A percentile compares a stretch with the other conserved stretches of the same genome.
Conservation (phyloP, 2,888 invertebrate genomes). For the Pachymerium ferrugineum region DNA sequence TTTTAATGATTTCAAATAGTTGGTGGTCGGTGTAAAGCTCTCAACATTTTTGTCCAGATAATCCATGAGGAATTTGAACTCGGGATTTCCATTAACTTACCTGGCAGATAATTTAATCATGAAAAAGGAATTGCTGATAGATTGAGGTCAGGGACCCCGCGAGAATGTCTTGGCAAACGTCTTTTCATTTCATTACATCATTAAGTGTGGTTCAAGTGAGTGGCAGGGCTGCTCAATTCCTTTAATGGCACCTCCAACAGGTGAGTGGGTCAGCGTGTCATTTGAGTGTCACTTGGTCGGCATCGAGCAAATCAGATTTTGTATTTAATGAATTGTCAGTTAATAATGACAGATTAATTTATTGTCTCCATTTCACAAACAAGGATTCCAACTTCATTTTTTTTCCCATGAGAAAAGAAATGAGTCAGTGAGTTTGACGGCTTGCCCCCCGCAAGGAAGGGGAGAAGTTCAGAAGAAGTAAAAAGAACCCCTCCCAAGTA, state of each 20-base stretch:
- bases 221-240: background rate
- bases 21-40: background rate
- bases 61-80: background rate
- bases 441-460: background rate
- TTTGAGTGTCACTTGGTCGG: background rate
- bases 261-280: conserved; percentile 4
- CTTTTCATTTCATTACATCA: conserved; percentile 13
- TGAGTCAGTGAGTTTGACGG: conserved; percentile 9
- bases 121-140: conserved; percentile 13
- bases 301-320: too few relatives aligned
- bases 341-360: background rate
- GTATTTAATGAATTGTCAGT: background rate
- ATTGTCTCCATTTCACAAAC: background rate
- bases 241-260: background rate
- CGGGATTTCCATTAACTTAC: background rate
- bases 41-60: background rate
- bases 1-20: too few relatives aligned
- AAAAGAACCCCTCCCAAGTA: background rate
- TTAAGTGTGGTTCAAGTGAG: too few relatives aligned
- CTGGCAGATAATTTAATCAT: conserved; percentile 8
- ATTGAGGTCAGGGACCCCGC: conserved; percentile 8
- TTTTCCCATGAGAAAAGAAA: conserved; percentile 3
- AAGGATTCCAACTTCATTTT: background rate
- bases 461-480: background rate
- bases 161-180: conserved; percentile 3